These are phyloP conservation scores for Aspidiotus rigidus DNA, from an alignment of 2,888 invertebrate genomes.

Conservation along the genomic window DNA sequence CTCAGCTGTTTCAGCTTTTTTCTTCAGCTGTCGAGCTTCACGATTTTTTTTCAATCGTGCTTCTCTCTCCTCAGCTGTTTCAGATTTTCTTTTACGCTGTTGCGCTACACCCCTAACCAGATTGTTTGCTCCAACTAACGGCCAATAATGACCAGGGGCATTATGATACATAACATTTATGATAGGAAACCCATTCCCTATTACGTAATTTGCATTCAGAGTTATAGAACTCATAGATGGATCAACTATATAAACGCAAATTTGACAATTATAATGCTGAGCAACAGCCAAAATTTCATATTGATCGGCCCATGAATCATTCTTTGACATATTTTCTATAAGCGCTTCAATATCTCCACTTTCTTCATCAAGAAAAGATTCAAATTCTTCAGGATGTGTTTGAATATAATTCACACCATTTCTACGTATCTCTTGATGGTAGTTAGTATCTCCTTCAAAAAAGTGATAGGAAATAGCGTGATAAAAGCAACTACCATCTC, in stretches of 20 bases:
- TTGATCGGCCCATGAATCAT: not conserved
- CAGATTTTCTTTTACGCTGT: not conserved
- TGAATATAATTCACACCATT: not conserved
- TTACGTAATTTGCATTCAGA: not conserved
- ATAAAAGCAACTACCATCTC: not conserved
- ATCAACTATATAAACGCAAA: not conserved
- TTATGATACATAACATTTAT: not conserved
- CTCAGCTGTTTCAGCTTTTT: not conserved
- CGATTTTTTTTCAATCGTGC: not conserved
- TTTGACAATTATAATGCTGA: not conserved
- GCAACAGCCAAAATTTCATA: not conserved
- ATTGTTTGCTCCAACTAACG: not conserved
- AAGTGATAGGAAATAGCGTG: not conserved
- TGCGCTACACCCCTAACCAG: too few species aligned
- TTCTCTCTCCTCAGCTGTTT: not conserved
- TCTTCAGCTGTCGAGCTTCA: not conserved
- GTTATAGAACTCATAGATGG: not conserved
- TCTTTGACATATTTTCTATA: not conserved
- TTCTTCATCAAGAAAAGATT: not conserved
- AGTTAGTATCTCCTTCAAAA: not conserved
- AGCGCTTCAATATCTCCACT: not conserved
- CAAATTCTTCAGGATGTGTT: not conserved
- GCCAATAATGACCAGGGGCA: not conserved
- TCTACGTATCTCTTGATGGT: not conserved
- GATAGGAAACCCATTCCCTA: not conserved